Conservation (phyloP, 2,888 invertebrate genomes). For the Anaspis maculata region DNA sequence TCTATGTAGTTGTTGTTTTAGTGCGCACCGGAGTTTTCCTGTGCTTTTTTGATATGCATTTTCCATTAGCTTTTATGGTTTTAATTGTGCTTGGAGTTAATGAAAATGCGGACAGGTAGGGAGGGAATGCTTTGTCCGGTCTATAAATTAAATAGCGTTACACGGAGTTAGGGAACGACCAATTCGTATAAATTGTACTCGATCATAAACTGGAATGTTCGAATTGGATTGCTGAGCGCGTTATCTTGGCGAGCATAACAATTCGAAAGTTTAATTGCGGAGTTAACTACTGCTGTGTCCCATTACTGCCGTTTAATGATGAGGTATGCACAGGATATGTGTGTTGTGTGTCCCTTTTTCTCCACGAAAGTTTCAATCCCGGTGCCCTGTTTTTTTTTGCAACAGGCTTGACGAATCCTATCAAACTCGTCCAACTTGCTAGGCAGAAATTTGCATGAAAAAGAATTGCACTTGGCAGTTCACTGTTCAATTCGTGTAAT, state of each 20-base stretch:
- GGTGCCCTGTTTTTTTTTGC: too few relatives aligned
- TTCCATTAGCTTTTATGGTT: constrained; percentile 11
- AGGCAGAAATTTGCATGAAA: too few relatives aligned
- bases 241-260: constrained; percentile 36
- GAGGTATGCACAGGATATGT: constrained; percentile 17
- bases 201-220: constrained; percentile 38
- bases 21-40: too few relatives aligned
- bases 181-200: constrained; percentile 34
- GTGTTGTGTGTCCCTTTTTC: too few relatives aligned
- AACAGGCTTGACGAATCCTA: too few relatives aligned
- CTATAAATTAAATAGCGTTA: constrained; percentile 18
- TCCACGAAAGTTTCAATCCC: too few relatives aligned
- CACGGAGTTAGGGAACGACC: constrained; percentile 19
- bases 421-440: too few relatives aligned
- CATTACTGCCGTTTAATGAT: constrained; percentile 37
- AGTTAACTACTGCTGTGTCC: constrained; percentile 37
- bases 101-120: constrained; percentile 20
- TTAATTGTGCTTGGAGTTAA: constrained; percentile 16
- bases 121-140: constrained; percentile 19
- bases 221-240: constrained; percentile 31
- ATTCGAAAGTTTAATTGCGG: constrained; percentile 39
- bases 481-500: too few relatives aligned
- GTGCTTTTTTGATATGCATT: constrained; percentile 7
- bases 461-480: too few relatives aligned
- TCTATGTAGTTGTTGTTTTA: too few relatives aligned